These are phyloP conservation scores for Andrena camellia DNA, from an alignment of 2,888 invertebrate genomes.

Conservation along the genomic window DNA sequence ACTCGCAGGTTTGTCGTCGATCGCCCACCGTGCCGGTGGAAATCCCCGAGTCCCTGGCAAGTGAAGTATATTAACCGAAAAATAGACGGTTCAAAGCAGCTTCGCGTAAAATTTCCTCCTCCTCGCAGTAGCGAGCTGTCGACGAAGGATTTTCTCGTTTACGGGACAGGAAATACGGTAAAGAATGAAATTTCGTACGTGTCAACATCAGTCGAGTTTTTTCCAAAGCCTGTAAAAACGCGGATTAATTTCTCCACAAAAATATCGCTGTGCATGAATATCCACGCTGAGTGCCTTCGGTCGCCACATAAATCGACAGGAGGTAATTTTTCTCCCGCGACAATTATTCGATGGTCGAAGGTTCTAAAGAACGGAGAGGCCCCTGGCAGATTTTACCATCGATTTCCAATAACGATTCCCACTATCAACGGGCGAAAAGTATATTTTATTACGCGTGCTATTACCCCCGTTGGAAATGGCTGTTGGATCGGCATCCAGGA, in stretches of 20 bases:
- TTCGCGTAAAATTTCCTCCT: neutral
- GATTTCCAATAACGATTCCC: conserved; percentile 32
- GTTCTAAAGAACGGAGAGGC: neutral
- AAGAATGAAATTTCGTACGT: neutral
- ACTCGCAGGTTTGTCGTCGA: neutral
- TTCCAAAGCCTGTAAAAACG: neutral
- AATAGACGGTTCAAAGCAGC: neutral
- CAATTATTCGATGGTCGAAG: conserved; percentile 11
- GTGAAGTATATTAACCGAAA: neutral
- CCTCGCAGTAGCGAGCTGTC: neutral
- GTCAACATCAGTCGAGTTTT: neutral
- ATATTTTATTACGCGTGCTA: conserved; percentile 24
- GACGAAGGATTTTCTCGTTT: neutral
- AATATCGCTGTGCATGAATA: neutral
- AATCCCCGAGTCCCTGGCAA: neutral
- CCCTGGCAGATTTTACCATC: conserved; percentile 24
- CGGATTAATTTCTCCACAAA: neutral
- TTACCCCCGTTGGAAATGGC: conserved; percentile 1
- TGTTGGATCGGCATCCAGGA: neutral
- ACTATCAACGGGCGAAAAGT: conserved; percentile 35
- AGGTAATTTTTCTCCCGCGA: neutral
- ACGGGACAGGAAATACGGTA: neutral
- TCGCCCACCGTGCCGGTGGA: too few relatives aligned
- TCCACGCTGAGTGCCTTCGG: neutral
- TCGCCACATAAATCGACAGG: neutral